Base-by-base conservation (phyloP, 2,888 invertebrate genomes). In the Pyrgus malvae region DNA sequence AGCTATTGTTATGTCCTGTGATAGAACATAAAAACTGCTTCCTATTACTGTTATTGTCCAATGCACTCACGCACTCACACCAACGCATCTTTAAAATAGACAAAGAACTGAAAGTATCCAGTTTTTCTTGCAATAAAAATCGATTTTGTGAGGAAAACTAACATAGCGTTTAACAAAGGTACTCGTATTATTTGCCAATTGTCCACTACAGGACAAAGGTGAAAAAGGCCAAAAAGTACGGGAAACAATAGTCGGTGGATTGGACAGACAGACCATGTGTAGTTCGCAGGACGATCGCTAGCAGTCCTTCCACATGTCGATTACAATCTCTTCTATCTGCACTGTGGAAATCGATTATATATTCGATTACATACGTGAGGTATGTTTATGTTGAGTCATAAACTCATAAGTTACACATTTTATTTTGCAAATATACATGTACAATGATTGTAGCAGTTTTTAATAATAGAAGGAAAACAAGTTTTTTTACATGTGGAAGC, bases 141-240 rank as follows among this genome's bases (percentile, higher is more conserved):
- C 35, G 9, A 2, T 35, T 35, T 8, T 16, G 6, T 21, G 17
- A 35, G n/a, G 12, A 35, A 44, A 25, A 19, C 17, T 7, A 37
- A 7, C 50, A 44, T 11, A 4, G 16, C 27, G 37, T 38, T 27
- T 35, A 19, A 35, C 25, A 42, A 27, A 25, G 41, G 41, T 8
- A 25, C 41, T n/a, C n/a, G n/a, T n/a, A n/a, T n/a, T 44, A 33
- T 51, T 51, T 35, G 35, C 27, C 35, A 44, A 51, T 51, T 42
- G 33, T 35, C 11, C 42, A 8, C 25, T 51, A 6, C 50, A 17
- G 33, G 42, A 25, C 19, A 12, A 11, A n/a, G 8, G 40, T 14
- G 4, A 9, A 23, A 19, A 42, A 16, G 33, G 8, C 23, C 16
- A 11, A 50, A 50, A 51, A 44, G 21, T 17, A 11, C 8, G 17